Evolutionary conservation across 2,888 invertebrate genomes (phyloP).

Genomic region (Nomada flava): DNA sequence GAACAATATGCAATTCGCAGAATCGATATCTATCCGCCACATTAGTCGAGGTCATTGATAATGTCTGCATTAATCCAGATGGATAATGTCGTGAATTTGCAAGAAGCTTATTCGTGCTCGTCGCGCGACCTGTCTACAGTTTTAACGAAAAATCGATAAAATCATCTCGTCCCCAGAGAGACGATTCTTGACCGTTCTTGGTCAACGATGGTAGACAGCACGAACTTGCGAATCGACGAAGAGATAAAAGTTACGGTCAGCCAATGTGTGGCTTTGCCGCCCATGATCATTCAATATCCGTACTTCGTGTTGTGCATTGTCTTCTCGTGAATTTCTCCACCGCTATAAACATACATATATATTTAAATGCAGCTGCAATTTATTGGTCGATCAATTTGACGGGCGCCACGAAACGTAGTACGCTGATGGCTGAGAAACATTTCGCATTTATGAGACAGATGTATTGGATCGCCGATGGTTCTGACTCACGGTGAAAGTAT

Average conservation of each 20-base stretch:
- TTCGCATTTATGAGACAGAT: constrained; percentile 1
- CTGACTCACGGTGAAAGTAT: not conserved
- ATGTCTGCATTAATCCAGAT: constrained; percentile 11
- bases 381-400: constrained; percentile 13
- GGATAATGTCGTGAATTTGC: not conserved
- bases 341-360: not conserved
- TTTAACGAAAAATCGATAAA: not conserved
- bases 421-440: not conserved
- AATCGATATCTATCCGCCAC: not conserved
- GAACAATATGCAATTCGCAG: not conserved
- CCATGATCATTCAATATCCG: constrained; percentile 4
- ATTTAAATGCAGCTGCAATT: constrained; percentile 16
- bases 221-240: not conserved
- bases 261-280: constrained; percentile 4
- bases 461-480: not conserved
- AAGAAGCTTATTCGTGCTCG: not conserved
- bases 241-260: constrained; percentile 26
- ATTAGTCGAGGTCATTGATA: constrained; percentile 4
- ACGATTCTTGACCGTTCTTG: not conserved
- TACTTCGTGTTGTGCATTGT: constrained; percentile 17
- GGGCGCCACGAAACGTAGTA: not conserved
- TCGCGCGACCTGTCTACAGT: not conserved
- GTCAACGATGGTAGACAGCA: not conserved
- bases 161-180: not conserved
- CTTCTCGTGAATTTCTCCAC: not conserved